phyloP scores from a whole-genome alignment of 2,888 invertebrate species.

The Drosophila engyochracea region DNA sequence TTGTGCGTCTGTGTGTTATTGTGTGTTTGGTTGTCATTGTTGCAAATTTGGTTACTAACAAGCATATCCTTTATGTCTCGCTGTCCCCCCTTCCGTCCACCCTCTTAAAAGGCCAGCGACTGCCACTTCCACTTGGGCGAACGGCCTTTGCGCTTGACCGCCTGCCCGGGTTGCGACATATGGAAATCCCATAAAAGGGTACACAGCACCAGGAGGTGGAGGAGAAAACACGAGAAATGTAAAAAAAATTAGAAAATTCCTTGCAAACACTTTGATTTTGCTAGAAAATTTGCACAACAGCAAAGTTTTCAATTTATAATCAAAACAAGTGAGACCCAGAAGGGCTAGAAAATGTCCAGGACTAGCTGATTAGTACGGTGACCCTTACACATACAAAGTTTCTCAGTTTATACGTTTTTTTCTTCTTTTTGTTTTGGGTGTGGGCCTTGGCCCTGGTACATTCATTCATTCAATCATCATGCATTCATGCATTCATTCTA shows the following conservation, averaged over 20 bases:
- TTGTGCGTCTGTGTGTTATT: not conserved
- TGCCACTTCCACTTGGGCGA: slow-evolving; percentile 65
- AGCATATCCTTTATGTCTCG: slow-evolving; percentile 59
- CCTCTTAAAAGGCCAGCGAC: slow-evolving; percentile 11
- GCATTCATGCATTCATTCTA: slow-evolving; percentile 68
- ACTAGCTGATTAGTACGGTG: slow-evolving; percentile 68
- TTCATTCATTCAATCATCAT: slow-evolving; percentile 69
- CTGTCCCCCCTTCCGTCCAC: no score
- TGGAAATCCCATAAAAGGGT: slow-evolving; percentile 60
- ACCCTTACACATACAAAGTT: slow-evolving; percentile 49
- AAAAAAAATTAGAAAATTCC: slow-evolving; percentile 45
- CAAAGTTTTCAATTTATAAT: slow-evolving; percentile 80
- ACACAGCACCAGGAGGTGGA: not conserved
- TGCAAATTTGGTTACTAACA: slow-evolving; percentile 67
- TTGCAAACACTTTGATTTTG: slow-evolving; percentile 71
- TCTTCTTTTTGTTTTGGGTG: slow-evolving; percentile 12
- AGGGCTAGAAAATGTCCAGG: slow-evolving; percentile 33
- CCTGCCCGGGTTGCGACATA: slow-evolving; percentile 63
- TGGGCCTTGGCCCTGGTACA: slow-evolving; percentile 52
- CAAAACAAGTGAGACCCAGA: slow-evolving; percentile 63
- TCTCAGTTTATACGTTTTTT: slow-evolving; percentile 1
- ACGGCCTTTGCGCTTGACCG: slow-evolving; percentile 75
- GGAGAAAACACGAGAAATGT: not conserved
- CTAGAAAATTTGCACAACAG: slow-evolving; percentile 60
- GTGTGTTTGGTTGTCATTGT: slow-evolving; percentile 32